Base-by-base conservation (phyloP, 1,140 invertebrate genomes). In the Hyles vespertilio region DNA sequence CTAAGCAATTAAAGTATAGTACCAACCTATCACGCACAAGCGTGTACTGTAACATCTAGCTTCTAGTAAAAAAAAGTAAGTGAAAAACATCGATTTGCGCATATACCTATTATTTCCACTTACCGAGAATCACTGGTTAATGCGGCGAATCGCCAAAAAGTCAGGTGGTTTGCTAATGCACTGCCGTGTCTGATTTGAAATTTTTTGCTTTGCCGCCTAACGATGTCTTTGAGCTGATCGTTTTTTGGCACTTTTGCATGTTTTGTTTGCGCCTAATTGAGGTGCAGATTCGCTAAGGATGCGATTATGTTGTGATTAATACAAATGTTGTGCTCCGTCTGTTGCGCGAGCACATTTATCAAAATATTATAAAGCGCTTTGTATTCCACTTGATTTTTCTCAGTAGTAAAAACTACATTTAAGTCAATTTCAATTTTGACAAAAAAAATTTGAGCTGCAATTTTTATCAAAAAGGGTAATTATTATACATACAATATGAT, bases 231-330 rank as follows among this genome's bases (percentile, higher is more conserved):
- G 61, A 65, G 69, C 66, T 67, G 54, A 59, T 58, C 56, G 65
- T 78, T 83, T 79, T 81, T 83, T 74, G 68, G 70, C 70, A 71
- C 63, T 67, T 72, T 72, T 56, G 60, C 58, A 64, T 77, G 73
- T 79, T 79, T 81, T 77, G 79, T 81, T 72, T 67, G 73, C 59
- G 74, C 76, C 77, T 85, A 85, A 85, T 83, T 83, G 82, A 81
- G 79, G 77, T 77, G 36, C 57, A 56, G 56, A 84, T 86, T 82
- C 78, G 78, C 78, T 81, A 84, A 86, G 81, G 81, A 79, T 82
- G 74, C 83, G 79, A 86, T 86, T 81, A 84, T 72, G 64, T 58
- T 57, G 65, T 82, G 79, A 86, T 82, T 84, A 77, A 84, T 84
- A 81, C 72, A 77, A 55, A 51, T 67, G 68, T 65, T 48, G 69